A percentile compares a stretch with the other conserved stretches of the same genome.
Evolutionary conservation across 2,797 vertebrate genomes (phyloP).

Genomic region (Myotis planiceps): DNA sequence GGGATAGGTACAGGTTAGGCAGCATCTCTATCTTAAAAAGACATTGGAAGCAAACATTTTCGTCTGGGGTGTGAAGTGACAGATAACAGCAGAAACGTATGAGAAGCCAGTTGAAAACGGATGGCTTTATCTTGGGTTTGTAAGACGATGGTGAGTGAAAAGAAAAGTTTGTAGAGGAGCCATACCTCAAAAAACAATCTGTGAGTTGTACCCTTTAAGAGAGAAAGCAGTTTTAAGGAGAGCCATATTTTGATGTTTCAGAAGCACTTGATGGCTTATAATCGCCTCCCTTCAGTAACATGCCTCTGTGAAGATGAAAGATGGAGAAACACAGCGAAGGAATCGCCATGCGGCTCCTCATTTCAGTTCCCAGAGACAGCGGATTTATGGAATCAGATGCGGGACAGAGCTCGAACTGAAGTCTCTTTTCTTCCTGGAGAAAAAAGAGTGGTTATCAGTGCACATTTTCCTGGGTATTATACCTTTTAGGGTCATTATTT

Average conservation of each 20-base stretch:
- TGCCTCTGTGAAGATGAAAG: slow-evolving; percentile 68
- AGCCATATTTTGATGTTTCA: slow-evolving; percentile 54
- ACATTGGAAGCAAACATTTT: slow-evolving; percentile 53
- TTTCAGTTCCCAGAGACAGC: not conserved
- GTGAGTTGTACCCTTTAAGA: not conserved
- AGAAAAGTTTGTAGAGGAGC: slow-evolving; percentile 30
- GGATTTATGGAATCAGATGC: slow-evolving; percentile 49
- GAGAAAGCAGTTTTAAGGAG: not conserved
- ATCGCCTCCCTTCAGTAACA: slow-evolving; percentile 36
- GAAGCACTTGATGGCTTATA: slow-evolving; percentile 32
- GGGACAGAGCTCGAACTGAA: not conserved
- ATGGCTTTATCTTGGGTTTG: not conserved
- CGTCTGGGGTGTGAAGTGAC: not conserved
- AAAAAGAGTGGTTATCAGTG: not conserved
- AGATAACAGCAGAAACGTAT: slow-evolving; percentile 14
- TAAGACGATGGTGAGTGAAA: not conserved
- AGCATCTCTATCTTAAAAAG: slow-evolving; percentile 50
- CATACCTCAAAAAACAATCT: slow-evolving; percentile 59
- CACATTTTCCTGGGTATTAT: not conserved
- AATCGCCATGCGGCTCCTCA: not conserved
- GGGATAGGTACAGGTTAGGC: not conserved
- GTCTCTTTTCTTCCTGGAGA: slow-evolving; percentile 39
- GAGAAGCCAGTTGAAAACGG: not conserved
- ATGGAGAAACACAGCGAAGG: not conserved
- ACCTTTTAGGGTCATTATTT: slow-evolving; percentile 44